These are phyloP conservation scores for Spialia ferax DNA, from an alignment of 2,888 invertebrate genomes.

Conservation along the genomic window DNA sequence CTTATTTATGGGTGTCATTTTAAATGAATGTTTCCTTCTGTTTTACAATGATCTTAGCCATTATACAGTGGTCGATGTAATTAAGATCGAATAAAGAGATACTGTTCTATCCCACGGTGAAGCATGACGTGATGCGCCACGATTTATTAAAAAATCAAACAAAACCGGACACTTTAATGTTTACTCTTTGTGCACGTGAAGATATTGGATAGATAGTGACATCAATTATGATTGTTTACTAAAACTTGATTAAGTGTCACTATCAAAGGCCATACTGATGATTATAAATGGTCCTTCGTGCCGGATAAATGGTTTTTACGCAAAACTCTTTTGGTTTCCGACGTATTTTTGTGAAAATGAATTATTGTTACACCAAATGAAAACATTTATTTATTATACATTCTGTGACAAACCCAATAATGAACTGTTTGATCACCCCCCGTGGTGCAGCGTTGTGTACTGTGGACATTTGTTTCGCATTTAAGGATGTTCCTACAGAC, in stretches of 20 bases:
- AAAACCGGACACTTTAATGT: constrained; percentile 19
- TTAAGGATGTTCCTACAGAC: constrained; percentile 20
- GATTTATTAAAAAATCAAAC: constrained; percentile 29
- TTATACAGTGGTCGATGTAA: constrained; percentile 34
- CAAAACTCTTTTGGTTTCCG: background rate
- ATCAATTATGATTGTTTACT: background rate
- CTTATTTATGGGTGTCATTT: constrained; percentile 34
- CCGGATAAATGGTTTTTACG: background rate
- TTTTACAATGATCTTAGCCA: constrained; percentile 35
- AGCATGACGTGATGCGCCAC: constrained; percentile 36
- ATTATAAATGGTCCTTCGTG: constrained; percentile 3
- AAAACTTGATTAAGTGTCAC: background rate
- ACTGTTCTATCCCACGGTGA: constrained; percentile 37
- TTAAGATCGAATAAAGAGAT: constrained; percentile 40
- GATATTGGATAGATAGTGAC: background rate
- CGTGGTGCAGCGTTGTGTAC: constrained; percentile 7
- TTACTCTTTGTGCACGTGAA: background rate
- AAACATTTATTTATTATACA: constrained; percentile 21
- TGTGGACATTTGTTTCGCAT: constrained; percentile 24
- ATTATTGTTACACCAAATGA: background rate
- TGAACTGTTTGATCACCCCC: constrained; percentile 13
- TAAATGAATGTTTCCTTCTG: constrained; percentile 30
- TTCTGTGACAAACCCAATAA: constrained; percentile 26
- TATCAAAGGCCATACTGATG: background rate
- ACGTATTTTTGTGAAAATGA: background rate